These are phyloP conservation scores for Clavelina lepadiformis DNA, from an alignment of 23 tunicate genomes.

Conservation along the genomic window DNA sequence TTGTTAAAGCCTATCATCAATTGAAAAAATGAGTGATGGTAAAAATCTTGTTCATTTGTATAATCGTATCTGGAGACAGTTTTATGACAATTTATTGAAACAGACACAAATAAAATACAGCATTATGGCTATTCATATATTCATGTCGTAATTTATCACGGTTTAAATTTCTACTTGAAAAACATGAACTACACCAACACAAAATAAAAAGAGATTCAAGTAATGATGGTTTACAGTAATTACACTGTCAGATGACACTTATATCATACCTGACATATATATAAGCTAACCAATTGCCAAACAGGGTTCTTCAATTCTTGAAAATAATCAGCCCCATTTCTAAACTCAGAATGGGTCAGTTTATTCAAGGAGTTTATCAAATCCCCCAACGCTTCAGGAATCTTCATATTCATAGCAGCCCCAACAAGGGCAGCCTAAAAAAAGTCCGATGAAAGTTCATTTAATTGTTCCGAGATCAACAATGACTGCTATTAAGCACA, in stretches of 20 bases:
- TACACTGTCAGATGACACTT: too few relatives aligned
- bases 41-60: constrained; percentile 7
- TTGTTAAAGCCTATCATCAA: constrained; percentile 60
- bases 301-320: constrained; percentile 30
- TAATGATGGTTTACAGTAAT: too few relatives aligned
- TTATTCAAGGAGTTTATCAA: constrained; percentile 54
- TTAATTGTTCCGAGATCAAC: not conserved
- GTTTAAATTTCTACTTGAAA: too few relatives aligned
- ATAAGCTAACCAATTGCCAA: constrained; percentile 14
- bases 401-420: constrained; percentile 67
- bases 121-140: too few relatives aligned
- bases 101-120: too few relatives aligned
- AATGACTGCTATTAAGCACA: not conserved
- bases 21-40: not conserved
- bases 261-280: constrained; percentile 47
- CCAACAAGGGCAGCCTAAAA: constrained; percentile 69
- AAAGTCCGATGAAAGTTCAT: not conserved
- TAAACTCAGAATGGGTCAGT: not conserved
- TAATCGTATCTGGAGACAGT: not conserved
- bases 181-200: too few relatives aligned
- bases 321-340: constrained; percentile 30
- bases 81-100: too few relatives aligned
- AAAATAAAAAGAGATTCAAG: too few relatives aligned
- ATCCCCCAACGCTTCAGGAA: constrained; percentile 62
- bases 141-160: too few relatives aligned